Evolutionary conservation across 2,888 invertebrate species (phyloP).

Genomic region (Sceliomorpha sp.): DNA sequence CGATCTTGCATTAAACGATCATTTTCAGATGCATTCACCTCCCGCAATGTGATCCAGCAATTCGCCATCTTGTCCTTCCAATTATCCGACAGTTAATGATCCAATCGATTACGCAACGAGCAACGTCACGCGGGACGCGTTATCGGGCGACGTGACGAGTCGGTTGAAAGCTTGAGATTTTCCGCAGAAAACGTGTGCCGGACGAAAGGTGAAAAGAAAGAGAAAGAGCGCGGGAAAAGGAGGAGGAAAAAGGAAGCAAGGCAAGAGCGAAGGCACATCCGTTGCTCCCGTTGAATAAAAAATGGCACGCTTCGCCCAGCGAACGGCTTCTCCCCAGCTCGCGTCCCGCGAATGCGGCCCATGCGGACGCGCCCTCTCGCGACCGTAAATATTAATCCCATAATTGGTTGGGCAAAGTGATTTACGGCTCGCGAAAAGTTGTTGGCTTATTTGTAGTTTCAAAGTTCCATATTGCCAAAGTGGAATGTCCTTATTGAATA

Average conservation of each 20-base stretch:
- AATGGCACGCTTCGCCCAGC: too few species aligned
- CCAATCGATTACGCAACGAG: conserved; percentile 59
- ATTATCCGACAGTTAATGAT: conserved; percentile 61
- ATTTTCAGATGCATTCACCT: conserved; percentile 31
- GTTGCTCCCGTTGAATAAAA: too few species aligned
- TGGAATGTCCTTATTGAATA: conserved; percentile 29
- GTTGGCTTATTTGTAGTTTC: conserved; percentile 33
- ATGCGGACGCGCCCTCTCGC: conserved; percentile 26
- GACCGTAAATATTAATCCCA: conserved; percentile 37
- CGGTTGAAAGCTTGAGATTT: conserved; percentile 19
- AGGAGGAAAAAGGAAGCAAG: too few species aligned
- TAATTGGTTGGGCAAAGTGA: conserved; percentile 33
- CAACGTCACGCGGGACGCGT: conserved; percentile 37
- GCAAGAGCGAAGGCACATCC: too few species aligned
- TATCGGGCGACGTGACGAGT: conserved; percentile 39
- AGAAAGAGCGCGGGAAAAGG: not conserved
- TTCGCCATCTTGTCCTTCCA: conserved; percentile 49
- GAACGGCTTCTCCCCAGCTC: too few species aligned
- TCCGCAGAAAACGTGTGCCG: conserved; percentile 8
- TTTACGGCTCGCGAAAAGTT: conserved; percentile 26
- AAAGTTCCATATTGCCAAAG: conserved; percentile 9
- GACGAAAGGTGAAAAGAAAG: not conserved
- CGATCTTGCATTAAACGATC: conserved; percentile 38
- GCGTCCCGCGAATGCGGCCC: conserved; percentile 33
- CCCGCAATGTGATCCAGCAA: conserved; percentile 36